Evolutionary conservation across 2,888 invertebrate genomes (phyloP).

Genomic region (Alviniconcha strummeri): DNA sequence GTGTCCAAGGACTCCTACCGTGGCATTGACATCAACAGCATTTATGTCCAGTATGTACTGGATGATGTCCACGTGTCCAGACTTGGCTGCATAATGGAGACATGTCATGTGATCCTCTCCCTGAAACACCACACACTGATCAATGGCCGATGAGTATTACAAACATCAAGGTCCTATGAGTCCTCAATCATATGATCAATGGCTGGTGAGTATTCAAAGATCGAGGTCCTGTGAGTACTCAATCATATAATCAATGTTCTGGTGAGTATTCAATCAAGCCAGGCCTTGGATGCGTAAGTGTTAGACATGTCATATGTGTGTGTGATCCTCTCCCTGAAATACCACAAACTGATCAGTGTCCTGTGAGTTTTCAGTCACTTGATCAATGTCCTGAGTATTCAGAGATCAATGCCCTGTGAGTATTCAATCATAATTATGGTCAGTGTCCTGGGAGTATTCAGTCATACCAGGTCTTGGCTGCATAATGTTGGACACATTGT

Average conservation of each 20-base stretch:
- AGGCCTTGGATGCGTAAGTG: too few species aligned
- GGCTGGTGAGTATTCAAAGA: too few species aligned
- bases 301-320: too few species aligned
- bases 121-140: slow-evolving; percentile 72
- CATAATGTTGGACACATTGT: slow-evolving; percentile 90
- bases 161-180: neutral
- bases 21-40: slow-evolving; percentile 68
- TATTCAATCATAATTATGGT: slow-evolving; percentile 71
- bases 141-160: neutral
- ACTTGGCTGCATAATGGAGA: slow-evolving; percentile 86
- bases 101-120: slow-evolving; percentile 93
- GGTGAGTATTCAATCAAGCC: too few species aligned
- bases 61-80: slow-evolving; percentile 82
- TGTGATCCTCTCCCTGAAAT: too few species aligned
- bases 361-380: too few species aligned
- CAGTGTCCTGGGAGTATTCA: slow-evolving; percentile 74
- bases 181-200: too few species aligned
- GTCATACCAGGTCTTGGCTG: slow-evolving; percentile 82
- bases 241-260: too few species aligned
- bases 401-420: too few species aligned
- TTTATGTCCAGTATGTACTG: slow-evolving; percentile 74
- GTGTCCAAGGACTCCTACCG: slow-evolving; percentile 47
- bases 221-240: too few species aligned
- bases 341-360: too few species aligned
- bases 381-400: too few species aligned